Base-by-base conservation (phyloP, 2,888 invertebrate species). In the Tethea ocularis region DNA sequence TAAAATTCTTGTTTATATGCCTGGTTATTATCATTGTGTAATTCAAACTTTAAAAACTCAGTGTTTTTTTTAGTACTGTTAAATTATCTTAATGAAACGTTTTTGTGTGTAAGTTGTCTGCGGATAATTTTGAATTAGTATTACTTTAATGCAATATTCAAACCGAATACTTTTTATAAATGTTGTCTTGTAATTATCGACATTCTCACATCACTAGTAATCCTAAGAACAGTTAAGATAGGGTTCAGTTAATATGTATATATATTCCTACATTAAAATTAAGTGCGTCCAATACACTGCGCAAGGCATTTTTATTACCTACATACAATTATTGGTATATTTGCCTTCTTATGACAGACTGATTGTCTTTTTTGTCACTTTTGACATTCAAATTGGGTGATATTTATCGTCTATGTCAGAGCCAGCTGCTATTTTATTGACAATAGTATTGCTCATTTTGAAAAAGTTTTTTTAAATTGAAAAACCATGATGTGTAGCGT, bases 331-430 rank as follows among this genome's bases (percentile, higher is more conserved):
- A 68, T 68, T 56, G 56, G 54, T 22, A 51, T 23, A 56, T 57
- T 58, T 57, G 61, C 61, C 54, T 57, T 59, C 55, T 60, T 10
- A 57, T 63, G 60, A 66, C 61, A 62, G 41, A 61, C 62, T 68
- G 62, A 67, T 67, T 67, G 60, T 56, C 63, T 61, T 68, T 29
- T 63, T 68, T 68, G 63, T 57, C 38, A 61, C 54, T 61, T 68
- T 68, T 61, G 63, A 68, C 69, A 62, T 66, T 66, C 60, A 58
- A 68, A 63, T 66, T 68, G 51, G n/a, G 56, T 59, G 59, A 66
- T 54, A 62, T 61, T 61, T 57, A 59, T 61, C 57, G 23, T 41
- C 17, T 20, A 62, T 62, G 38, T 1, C 17, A 29, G 46, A 23
- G 60, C 57, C 62, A 59, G 63, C 5, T 57, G 52, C 61, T 57